Evolutionary conservation across 2,113 vertebrate genomes (phyloP).

Genomic region (Lethenteron camtschaticum): DNA sequence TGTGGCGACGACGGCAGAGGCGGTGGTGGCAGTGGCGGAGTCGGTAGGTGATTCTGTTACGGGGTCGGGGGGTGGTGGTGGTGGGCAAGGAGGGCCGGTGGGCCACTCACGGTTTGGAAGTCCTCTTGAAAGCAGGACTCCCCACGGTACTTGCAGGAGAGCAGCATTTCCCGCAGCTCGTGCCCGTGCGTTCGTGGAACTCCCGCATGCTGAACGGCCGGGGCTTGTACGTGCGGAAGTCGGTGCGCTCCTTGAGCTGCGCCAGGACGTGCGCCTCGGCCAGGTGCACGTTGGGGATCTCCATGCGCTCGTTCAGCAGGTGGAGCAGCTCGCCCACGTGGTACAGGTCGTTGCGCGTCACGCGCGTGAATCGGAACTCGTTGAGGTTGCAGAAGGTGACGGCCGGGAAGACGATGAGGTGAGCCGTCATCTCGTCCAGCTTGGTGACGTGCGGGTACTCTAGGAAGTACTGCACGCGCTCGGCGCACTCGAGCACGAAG

Average conservation of each 20-base stretch:
- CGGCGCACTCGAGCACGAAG: conserved; percentile 63
- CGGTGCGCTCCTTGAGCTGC: conserved; percentile 61
- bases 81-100: background rate
- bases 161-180: conserved; percentile 86
- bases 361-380: conserved; percentile 76
- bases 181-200: conserved; percentile 79
- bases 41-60: no score
- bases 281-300: conserved; percentile 79
- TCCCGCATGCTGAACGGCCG: conserved; percentile 96
- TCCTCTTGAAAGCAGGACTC: conserved; percentile 51
- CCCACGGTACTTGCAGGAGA: conserved; percentile 70
- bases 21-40: no score
- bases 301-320: conserved; percentile 51
- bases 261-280: conserved; percentile 77
- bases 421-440: conserved; percentile 69
- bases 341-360: conserved; percentile 95
- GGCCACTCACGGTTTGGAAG: conserved; percentile 75
- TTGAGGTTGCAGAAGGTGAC: conserved; percentile 99
- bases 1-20: no score
- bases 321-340: conserved; percentile 90
- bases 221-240: conserved; percentile 87
- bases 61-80: no score
- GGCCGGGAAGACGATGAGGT: conserved; percentile 55
- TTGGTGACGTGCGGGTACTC: conserved; percentile 93
- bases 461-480: conserved; percentile 84